Percentiles rank a stretch among this genome's conserved stretches.
Conservation (phyloP, 2,113 vertebrate genomes). For the Hippopotamus amphibius region DNA sequence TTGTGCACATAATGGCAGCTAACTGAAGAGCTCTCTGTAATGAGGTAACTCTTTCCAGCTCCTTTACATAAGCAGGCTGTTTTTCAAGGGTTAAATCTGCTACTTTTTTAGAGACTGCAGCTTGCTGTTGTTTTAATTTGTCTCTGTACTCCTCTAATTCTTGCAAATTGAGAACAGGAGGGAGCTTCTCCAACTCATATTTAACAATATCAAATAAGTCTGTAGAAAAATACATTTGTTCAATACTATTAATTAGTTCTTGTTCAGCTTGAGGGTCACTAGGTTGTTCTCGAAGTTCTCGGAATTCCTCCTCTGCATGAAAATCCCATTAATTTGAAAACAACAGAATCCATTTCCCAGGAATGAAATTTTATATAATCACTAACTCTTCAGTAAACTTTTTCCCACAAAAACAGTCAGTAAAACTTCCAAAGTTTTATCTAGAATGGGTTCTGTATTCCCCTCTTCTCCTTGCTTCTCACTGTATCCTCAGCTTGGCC, state of each 20-base stretch:
- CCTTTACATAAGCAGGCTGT: slow-evolving; percentile 98
- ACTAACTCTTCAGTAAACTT: background rate
- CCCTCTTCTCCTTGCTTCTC: background rate
- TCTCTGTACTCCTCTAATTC: slow-evolving; percentile 97
- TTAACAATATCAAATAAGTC: slow-evolving; percentile 98
- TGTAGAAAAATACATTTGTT: slow-evolving; percentile 96
- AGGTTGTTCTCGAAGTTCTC: slow-evolving; percentile 95
- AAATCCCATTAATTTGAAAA: background rate
- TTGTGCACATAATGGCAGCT: slow-evolving; percentile 97
- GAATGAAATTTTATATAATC: background rate
- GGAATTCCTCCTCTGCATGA: slow-evolving; percentile 88
- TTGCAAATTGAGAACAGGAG: slow-evolving; percentile 94
- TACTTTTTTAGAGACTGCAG: slow-evolving; percentile 98
- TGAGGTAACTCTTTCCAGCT: slow-evolving; percentile 97
- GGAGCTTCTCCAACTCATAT: slow-evolving; percentile 97
- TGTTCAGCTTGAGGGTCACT: slow-evolving; percentile 96
- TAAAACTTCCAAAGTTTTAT: background rate
- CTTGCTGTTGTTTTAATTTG: slow-evolving; percentile 96
- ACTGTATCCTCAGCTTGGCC: background rate
- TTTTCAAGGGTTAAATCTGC: slow-evolving; percentile 99
- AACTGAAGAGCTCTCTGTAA: slow-evolving; percentile 95
- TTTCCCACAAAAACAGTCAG: slow-evolving; percentile 77
- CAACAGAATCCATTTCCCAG: background rate
- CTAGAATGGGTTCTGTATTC: background rate
- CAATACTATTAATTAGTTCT: slow-evolving; percentile 97